phyloP scores from a whole-genome alignment of 2,113 vertebrate genomes.

The Pavo muticus region DNA sequence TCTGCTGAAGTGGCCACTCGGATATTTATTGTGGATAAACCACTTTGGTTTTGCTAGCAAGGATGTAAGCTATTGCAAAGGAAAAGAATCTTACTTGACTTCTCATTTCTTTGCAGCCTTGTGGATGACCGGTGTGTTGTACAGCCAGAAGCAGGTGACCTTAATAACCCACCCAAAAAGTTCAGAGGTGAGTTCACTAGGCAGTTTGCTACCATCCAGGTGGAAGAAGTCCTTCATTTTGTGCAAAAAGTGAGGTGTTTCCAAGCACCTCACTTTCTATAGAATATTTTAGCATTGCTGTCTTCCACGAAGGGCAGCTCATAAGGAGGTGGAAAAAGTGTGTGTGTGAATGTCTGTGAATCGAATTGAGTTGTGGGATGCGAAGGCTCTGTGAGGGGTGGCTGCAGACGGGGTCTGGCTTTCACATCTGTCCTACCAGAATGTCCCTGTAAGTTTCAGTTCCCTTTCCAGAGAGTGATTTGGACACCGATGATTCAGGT shows the following conservation, averaged over 20 bases:
- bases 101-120: constrained; percentile 81
- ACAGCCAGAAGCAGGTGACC: constrained; percentile 96
- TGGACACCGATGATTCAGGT: background rate
- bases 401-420: background rate
- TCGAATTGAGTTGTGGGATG: background rate
- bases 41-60: background rate
- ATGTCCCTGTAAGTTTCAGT: background rate
- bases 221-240: rapidly evolving
- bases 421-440: background rate
- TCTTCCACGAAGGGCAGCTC: rapidly evolving
- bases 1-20: constrained; percentile 51
- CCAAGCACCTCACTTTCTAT: rapidly evolving
- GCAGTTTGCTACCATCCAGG: background rate
- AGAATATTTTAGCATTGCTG: background rate
- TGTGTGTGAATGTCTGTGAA: background rate
- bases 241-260: background rate
- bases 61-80: background rate
- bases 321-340: rapidly evolving
- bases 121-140: constrained; percentile 98
- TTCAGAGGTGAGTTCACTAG: constrained; percentile 89
- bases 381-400: background rate
- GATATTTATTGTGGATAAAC: background rate
- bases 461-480: background rate
- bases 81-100: background rate
- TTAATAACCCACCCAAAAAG: constrained; percentile 98